Evolutionary conservation across 2,113 vertebrate species (phyloP).

Genomic region (Spheniscus mendiculus): DNA sequence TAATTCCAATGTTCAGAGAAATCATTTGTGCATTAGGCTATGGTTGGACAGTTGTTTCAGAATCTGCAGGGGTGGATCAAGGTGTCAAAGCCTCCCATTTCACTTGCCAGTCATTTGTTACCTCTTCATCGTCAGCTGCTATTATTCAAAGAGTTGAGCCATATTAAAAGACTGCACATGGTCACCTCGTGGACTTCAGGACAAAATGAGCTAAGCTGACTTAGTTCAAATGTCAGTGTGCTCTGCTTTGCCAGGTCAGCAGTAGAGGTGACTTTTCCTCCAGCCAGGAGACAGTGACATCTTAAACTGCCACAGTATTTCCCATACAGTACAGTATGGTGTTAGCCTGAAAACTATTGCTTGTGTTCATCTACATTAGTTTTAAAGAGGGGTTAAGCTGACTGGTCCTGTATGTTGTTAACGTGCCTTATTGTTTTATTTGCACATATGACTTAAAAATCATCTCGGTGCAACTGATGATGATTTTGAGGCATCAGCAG

Average conservation of each 20-base stretch:
- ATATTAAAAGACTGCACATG: accelerated
- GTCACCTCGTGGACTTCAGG: neutral
- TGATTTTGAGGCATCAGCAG: neutral
- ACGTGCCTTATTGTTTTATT: neutral
- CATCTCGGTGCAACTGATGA: neutral
- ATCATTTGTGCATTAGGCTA: accelerated
- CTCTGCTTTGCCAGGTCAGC: neutral
- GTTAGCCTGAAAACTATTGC: neutral
- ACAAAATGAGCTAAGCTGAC: neutral
- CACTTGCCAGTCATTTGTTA: too few relatives aligned
- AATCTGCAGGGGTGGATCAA: neutral
- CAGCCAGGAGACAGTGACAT: too few relatives aligned
- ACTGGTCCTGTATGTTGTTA: neutral
- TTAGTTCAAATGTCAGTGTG: accelerated
- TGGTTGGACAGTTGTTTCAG: neutral
- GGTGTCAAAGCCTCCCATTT: neutral
- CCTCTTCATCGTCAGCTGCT: accelerated
- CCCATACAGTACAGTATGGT: too few relatives aligned
- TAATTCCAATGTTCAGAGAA: neutral
- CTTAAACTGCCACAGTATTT: neutral
- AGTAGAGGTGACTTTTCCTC: neutral
- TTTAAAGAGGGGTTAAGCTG: neutral
- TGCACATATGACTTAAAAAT: neutral
- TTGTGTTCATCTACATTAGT: neutral
- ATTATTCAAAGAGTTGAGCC: neutral